Percentiles rank a stretch among this genome's conserved stretches.
phyloP scores from a whole-genome alignment of 2,888 invertebrate genomes.

The Caradrina clavipalpis region DNA sequence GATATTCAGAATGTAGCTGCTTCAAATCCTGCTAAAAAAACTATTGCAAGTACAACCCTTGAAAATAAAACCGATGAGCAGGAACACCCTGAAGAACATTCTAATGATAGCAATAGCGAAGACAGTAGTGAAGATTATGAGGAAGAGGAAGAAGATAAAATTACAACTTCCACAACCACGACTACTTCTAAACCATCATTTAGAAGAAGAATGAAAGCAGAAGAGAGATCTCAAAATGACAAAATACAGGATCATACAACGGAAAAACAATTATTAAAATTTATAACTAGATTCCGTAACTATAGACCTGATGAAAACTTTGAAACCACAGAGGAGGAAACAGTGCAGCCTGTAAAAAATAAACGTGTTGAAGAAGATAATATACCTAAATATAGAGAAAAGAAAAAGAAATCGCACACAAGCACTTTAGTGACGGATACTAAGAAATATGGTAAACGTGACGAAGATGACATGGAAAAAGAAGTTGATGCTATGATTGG shows the following conservation, averaged over 20 bases:
- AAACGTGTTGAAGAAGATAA: slow-evolving; percentile 49
- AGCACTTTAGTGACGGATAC: slow-evolving; percentile 87
- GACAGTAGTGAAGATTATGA: slow-evolving; percentile 74
- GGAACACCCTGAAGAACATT: slow-evolving; percentile 31
- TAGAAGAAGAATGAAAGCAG: slow-evolving; percentile 66
- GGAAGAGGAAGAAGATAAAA: slow-evolving; percentile 63
- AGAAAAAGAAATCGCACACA: slow-evolving; percentile 83
- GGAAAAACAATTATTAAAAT: slow-evolving; percentile 72
- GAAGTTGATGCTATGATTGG: slow-evolving; percentile 85
- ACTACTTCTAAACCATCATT: slow-evolving; percentile 74
- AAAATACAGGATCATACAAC: slow-evolving; percentile 61
- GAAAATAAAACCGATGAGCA: slow-evolving; percentile 4
- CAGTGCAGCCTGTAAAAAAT: slow-evolving; percentile 25
- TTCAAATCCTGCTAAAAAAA: slow-evolving; percentile 73
- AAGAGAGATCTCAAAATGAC: slow-evolving; percentile 34
- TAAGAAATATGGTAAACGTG: slow-evolving; percentile 82
- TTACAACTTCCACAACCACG: slow-evolving; percentile 68
- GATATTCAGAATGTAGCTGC: slow-evolving; percentile 73
- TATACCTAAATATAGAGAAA: slow-evolving; percentile 81
- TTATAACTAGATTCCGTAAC: slow-evolving; percentile 81
- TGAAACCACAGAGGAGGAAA: slow-evolving; percentile 43
- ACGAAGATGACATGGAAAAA: slow-evolving; percentile 77
- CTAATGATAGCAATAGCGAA: slow-evolving; percentile 67
- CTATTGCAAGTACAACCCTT: slow-evolving; percentile 58
- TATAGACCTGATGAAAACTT: slow-evolving; percentile 64